Evolutionary conservation across 2,113 vertebrate species (phyloP).

Genomic region (Petromus typicus): DNA sequence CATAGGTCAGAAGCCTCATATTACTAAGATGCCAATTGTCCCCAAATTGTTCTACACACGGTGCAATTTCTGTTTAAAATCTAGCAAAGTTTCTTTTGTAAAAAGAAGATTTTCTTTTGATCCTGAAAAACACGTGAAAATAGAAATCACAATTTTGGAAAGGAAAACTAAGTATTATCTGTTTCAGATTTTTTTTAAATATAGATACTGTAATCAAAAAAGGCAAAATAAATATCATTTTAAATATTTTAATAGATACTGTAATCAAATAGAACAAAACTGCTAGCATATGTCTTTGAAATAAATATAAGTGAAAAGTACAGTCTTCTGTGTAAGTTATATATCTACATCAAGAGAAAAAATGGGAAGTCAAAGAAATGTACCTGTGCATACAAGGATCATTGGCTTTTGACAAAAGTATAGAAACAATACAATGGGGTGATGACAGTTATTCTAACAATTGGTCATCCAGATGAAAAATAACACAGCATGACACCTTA

Average conservation of each 20-base stretch:
- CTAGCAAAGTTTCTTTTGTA: neutral
- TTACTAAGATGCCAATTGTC: neutral
- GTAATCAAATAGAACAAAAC: neutral
- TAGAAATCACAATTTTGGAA: neutral
- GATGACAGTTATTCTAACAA: neutral
- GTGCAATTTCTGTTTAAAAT: neutral
- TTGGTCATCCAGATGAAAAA: neutral
- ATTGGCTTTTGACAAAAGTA: neutral
- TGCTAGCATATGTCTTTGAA: neutral
- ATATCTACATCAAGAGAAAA: neutral
- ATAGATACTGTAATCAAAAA: neutral
- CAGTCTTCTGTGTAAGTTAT: neutral
- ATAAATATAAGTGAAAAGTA: neutral
- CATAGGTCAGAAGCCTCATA: neutral
- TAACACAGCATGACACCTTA: neutral
- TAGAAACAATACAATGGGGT: neutral
- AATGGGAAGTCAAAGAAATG: neutral
- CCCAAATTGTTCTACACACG: neutral
- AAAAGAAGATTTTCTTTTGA: neutral
- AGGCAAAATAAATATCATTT: neutral
- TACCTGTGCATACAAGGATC: no score
- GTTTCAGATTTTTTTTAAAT: neutral
- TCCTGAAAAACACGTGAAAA: neutral
- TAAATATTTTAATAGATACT: neutral
- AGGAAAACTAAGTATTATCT: neutral